Evolutionary conservation across 2,888 invertebrate species (phyloP).

Genomic region (Cataglyphis cursor): DNA sequence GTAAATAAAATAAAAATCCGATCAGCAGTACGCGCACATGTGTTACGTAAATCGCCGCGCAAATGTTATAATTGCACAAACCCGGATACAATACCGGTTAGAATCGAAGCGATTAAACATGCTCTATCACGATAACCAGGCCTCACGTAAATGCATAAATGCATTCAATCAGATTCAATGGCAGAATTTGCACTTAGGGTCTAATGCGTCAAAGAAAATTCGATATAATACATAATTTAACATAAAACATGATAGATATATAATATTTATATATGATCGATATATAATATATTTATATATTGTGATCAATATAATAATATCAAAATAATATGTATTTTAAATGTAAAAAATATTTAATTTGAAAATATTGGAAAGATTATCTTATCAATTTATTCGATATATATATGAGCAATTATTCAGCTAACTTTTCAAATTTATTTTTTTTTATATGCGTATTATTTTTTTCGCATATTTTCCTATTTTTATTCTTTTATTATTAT

Average conservation of each 20-base stretch:
- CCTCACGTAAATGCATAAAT: constrained; percentile 27
- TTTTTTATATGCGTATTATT: not conserved
- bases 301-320: not conserved
- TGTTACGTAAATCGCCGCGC: constrained; percentile 26
- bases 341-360: not conserved
- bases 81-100: constrained; percentile 10
- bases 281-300: too few relatives aligned
- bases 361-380: not conserved
- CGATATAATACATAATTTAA: not conserved
- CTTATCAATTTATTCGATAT: not conserved
- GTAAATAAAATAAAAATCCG: constrained; percentile 13
- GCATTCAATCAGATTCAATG: constrained; percentile 13
- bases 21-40: not conserved
- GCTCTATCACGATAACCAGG: not conserved
- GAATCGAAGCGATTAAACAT: constrained; percentile 31
- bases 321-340: constrained; percentile 1
- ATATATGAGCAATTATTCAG: not conserved
- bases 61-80: constrained; percentile 36
- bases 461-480: not conserved
- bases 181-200: constrained; percentile 12
- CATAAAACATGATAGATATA: not conserved
- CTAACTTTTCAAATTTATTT: not conserved
- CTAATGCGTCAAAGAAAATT: constrained; percentile 3
- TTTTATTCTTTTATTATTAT: constrained; percentile 3
- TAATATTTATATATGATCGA: too few relatives aligned